Base-by-base conservation (phyloP, 2,113 vertebrate species). In the Ciconia boyciana region DNA sequence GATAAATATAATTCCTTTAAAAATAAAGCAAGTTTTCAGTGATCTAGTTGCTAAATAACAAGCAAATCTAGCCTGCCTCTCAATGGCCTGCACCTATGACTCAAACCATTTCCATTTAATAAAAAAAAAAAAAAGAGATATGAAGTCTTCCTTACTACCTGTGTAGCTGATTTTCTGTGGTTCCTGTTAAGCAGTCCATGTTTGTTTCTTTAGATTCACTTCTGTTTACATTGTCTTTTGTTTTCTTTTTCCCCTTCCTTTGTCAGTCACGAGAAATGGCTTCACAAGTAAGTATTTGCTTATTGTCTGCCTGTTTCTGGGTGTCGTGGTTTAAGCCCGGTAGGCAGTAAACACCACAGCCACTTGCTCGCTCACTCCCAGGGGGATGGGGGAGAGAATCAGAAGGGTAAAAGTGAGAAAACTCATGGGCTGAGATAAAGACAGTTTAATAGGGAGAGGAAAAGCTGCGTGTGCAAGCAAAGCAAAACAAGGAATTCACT, bases 261-360 rank as follows among this genome's bases (percentile, higher is more conserved):
- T 97, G 94, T 98, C 97, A 98, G 98, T 98, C 97, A 95, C 93
- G 74, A 98, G 97, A 98, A 97, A 98, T 90, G 93, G 93, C 98
- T 96, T 98, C 98, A 68, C 98, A 98, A 97, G 97, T 98, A 98
- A 98, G 98, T 98, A 97, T 69, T 77, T 77, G 49, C 75, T 94
- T 61, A 61, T 88, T 96, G 95, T 97, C 80, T 96, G 70, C 44
- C 48, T 90, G 83, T 70, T 83, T 44, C 77, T 87, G 88, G 34
- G 70, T 78, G 55, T 91, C 2, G 3, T 65, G 46, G 26, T 52
- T 74, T 48, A 61, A 81, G 36, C 48, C 65, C 1, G 2, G 32
- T 31, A 79, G 43, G 21, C 54, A 79, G 32, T 18, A 76, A 91
- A 28, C 32, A 16, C 24, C 72, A 43, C 19, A 55, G 64, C 22